These are phyloP conservation scores for Matsumurasca onukii DNA, from an alignment of 1,140 invertebrate genomes.

Conservation along the genomic window DNA sequence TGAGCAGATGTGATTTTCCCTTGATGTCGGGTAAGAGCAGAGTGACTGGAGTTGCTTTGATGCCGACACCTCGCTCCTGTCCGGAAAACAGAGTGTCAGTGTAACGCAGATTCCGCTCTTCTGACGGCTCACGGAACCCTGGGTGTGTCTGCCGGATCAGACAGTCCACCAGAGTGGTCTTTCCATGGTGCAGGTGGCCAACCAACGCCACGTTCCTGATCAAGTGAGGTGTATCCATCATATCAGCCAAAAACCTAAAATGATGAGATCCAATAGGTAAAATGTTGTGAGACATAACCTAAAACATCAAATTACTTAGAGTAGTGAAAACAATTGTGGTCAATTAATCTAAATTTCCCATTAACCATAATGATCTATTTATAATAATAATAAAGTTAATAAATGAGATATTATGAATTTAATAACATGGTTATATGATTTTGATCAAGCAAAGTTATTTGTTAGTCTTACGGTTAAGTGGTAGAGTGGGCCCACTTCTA, in stretches of 20 bases:
- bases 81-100: slow-evolving; percentile 98
- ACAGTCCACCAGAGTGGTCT: slow-evolving; percentile 98
- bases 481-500: no score
- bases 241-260: slow-evolving; percentile 82
- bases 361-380: no score
- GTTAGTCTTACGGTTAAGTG: no score
- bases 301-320: no score
- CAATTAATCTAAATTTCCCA: no score
- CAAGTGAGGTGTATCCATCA: slow-evolving; percentile 94
- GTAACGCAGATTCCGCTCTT: slow-evolving; percentile 83
- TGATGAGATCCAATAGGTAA: neutral
- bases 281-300: no score
- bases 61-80: slow-evolving; percentile 96
- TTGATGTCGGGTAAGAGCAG: slow-evolving; percentile 91
- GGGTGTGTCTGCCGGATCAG: slow-evolving; percentile 97
- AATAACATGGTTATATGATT: no score
- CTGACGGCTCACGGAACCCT: slow-evolving; percentile 67
- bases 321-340: no score
- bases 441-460: no score
- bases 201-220: slow-evolving; percentile 96
- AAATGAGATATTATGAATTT: no score
- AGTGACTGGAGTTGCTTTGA: slow-evolving; percentile 95
- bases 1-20: slow-evolving; percentile 93
- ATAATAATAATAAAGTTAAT: no score
- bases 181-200: slow-evolving; percentile 98